A percentile compares a stretch with the other conserved stretches of the same genome.
Conservation (phyloP, 2,113 vertebrate genomes). For the Syngnathus floridae region DNA sequence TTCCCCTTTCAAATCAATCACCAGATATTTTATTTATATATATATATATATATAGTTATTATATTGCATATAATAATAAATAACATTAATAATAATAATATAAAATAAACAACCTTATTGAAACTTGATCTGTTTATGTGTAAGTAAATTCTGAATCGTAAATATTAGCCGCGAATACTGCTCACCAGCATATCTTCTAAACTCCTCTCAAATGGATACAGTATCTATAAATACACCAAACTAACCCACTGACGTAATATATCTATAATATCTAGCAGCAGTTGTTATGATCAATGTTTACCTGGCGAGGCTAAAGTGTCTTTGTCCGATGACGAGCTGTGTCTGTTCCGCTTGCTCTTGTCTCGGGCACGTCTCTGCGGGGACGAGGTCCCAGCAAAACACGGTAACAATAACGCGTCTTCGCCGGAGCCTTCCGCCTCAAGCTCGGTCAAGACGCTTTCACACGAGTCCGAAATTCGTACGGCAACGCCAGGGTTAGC, state of each 20-base stretch:
- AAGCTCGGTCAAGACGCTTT: constrained; percentile 70
- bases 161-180: too few species aligned
- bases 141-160: too few species aligned
- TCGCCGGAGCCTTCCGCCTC: constrained; percentile 70
- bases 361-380: constrained; percentile 49
- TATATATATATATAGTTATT: too few species aligned
- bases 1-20: too few species aligned
- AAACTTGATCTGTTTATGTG: too few species aligned
- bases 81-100: too few species aligned
- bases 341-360: constrained; percentile 56
- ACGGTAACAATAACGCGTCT: constrained; percentile 68
- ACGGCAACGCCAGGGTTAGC: constrained; percentile 66
- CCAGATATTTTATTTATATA: too few species aligned
- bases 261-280: not conserved
- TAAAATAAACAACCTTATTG: too few species aligned
- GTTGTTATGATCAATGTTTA: constrained; percentile 22
- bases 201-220: not conserved
- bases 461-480: constrained; percentile 64
- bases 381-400: constrained; percentile 50
- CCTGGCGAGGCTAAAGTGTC: constrained; percentile 69
- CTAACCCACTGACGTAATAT: not conserved
- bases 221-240: not conserved
- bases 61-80: too few species aligned
- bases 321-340: constrained; percentile 71
- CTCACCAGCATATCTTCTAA: not conserved